These are phyloP conservation scores for Erpobdella octoculata DNA, from an alignment of 2,888 invertebrate species.

Conservation along the genomic window DNA sequence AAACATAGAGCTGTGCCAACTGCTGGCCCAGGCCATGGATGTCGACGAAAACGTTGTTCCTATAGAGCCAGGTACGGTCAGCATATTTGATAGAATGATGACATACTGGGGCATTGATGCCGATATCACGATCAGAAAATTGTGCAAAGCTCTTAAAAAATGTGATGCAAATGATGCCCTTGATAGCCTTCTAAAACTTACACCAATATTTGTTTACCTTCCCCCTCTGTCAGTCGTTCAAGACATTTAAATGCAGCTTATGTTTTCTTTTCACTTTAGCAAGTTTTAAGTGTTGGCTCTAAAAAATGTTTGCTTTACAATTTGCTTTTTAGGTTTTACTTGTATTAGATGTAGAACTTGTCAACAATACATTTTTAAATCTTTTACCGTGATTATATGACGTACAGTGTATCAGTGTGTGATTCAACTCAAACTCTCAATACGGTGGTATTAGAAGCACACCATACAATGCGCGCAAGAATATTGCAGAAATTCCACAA, in stretches of 20 bases:
- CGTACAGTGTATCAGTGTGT: too few relatives aligned
- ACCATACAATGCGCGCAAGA: too few relatives aligned
- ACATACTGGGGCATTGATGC: conserved; percentile 6
- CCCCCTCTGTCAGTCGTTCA: neutral
- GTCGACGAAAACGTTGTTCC: conserved; percentile 18
- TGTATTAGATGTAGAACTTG: too few relatives aligned
- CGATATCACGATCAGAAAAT: conserved; percentile 9
- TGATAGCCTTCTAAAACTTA: conserved; percentile 20
- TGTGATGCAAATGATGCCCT: neutral
- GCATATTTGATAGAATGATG: conserved; percentile 16
- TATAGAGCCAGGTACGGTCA: neutral
- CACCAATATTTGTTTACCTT: conserved; percentile 14
- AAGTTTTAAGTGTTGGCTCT: too few relatives aligned
- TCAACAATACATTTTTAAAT: too few relatives aligned
- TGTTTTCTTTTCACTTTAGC: neutral
- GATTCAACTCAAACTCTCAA: too few relatives aligned
- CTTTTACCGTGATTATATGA: too few relatives aligned
- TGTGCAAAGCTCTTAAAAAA: neutral
- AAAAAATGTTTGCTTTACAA: too few relatives aligned
- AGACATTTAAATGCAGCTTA: neutral
- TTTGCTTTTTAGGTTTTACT: too few relatives aligned
- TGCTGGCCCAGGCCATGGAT: neutral
- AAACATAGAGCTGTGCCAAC: conserved; percentile 1
- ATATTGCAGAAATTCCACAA: too few relatives aligned
- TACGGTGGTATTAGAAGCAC: too few relatives aligned